Evolutionary conservation across 2,797 vertebrate species (phyloP).

Genomic region (Darevskia mixta): DNA sequence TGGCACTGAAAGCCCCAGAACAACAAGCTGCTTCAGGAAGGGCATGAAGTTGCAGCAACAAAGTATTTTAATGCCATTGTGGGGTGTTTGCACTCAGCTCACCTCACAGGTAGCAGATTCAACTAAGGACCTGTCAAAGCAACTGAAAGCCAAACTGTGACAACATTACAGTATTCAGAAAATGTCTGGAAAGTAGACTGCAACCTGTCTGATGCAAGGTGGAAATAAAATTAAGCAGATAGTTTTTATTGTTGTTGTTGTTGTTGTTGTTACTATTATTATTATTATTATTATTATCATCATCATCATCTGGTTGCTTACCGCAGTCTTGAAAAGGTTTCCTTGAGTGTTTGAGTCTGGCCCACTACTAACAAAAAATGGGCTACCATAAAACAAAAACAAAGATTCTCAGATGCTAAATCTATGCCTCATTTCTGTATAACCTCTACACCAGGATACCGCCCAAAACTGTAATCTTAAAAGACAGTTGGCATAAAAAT

Average conservation of each 20-base stretch:
- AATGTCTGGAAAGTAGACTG: neutral
- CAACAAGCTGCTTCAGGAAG: neutral
- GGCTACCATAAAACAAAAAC: neutral
- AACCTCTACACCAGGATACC: neutral
- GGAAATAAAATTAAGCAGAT: neutral
- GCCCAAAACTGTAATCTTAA: neutral
- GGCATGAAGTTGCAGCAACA: neutral
- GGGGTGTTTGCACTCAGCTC: neutral
- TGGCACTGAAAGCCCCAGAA: neutral
- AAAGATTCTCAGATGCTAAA: neutral
- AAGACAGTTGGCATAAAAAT: neutral
- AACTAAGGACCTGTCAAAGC: neutral
- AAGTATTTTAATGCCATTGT: neutral
- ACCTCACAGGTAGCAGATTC: neutral
- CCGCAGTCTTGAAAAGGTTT: neutral
- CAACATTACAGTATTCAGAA: neutral
- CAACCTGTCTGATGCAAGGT: neutral
- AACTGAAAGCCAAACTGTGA: neutral
- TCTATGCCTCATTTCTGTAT: neutral
- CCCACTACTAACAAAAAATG: neutral
- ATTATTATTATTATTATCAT: too few relatives aligned
- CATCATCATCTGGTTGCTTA: neutral
- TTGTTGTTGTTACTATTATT: too few relatives aligned
- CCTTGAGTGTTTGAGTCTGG: neutral
- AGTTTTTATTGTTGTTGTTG: too few relatives aligned